Percentiles rank a stretch among this genome's conserved stretches.
phyloP scores from a whole-genome alignment of 2,888 invertebrate genomes.

The Elysia crispata region DNA sequence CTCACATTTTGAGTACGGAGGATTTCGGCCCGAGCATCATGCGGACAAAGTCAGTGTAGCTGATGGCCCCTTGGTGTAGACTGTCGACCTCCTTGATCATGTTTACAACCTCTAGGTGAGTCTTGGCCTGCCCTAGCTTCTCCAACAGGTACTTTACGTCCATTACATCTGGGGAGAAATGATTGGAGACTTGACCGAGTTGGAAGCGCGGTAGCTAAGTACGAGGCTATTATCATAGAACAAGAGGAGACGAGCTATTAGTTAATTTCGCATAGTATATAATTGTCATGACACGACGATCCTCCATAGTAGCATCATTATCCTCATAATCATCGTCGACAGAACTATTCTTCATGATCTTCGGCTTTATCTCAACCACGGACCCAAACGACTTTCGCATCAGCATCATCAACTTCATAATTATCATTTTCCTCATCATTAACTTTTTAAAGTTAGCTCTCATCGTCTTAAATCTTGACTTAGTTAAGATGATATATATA shows the following conservation, averaged over 20 bases:
- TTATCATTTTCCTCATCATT: no score
- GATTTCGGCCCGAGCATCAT: constrained; percentile 75
- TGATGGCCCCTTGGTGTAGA: constrained; percentile 69
- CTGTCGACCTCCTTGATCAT: constrained; percentile 75
- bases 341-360: no score
- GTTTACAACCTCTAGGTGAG: constrained; percentile 74
- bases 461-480: no score
- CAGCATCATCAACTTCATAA: no score
- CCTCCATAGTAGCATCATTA: no score
- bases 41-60: constrained; percentile 71
- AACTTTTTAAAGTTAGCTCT: no score
- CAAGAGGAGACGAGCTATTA: neutral
- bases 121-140: constrained; percentile 74
- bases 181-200: neutral
- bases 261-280: no score
- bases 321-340: no score
- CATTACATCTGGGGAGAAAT: constrained; percentile 67
- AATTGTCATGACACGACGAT: neutral
- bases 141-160: constrained; percentile 74
- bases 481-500: no score
- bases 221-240: neutral
- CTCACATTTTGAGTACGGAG: constrained; percentile 73
- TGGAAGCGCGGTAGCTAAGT: no score
- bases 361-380: no score
- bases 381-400: no score